Evolutionary conservation across 2,888 invertebrate genomes (phyloP).

Genomic region (Euzetes globulus): DNA sequence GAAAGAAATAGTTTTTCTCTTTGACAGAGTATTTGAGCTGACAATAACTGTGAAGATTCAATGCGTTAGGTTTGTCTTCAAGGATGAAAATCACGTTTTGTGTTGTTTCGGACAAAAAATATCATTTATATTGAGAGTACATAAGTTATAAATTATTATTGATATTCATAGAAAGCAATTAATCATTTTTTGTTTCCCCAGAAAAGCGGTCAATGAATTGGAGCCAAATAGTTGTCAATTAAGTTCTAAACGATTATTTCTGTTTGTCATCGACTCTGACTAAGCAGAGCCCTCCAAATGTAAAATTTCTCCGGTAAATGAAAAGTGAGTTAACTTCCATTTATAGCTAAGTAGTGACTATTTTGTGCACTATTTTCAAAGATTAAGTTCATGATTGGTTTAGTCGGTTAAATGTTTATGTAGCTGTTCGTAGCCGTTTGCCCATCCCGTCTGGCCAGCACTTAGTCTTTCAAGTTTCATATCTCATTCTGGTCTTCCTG

Average conservation of each 20-base stretch:
- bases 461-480: slow-evolving; percentile 20
- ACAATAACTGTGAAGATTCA: slow-evolving; percentile 5
- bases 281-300: not conserved
- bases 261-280: not conserved
- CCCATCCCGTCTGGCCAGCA: not conserved
- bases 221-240: slow-evolving; percentile 20
- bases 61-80: not conserved
- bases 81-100: not conserved
- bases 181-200: not conserved
- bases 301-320: slow-evolving; percentile 18
- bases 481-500: slow-evolving; percentile 24
- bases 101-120: not conserved
- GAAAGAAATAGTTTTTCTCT: slow-evolving; percentile 10
- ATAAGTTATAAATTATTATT: slow-evolving; percentile 15
- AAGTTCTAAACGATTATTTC: not conserved
- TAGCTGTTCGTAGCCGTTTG: not conserved
- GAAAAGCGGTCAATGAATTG: slow-evolving; percentile 15
- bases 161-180: slow-evolving; percentile 18
- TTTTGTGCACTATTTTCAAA: not conserved
- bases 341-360: not conserved
- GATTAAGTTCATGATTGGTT: slow-evolving; percentile 20
- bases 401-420: slow-evolving; percentile 22
- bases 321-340: slow-evolving; percentile 12
- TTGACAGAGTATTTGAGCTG: not conserved
- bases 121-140: not conserved